phyloP scores from a whole-genome alignment of 1,140 invertebrate species.

The Gryon sp. region DNA sequence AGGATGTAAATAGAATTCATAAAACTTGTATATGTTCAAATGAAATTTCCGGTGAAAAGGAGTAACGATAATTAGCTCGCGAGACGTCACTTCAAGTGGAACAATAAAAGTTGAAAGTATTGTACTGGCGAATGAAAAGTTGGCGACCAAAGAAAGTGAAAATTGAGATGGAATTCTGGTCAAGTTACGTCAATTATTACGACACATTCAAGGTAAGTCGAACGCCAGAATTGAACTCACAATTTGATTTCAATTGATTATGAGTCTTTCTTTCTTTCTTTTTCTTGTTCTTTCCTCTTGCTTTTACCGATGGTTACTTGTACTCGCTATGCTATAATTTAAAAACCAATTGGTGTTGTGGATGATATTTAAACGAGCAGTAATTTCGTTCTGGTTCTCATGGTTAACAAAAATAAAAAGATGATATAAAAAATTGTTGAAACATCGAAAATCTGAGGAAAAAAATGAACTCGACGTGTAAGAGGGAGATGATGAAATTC shows the following conservation, averaged over 20 bases:
- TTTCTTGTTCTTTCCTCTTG: neutral
- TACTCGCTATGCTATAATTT: neutral
- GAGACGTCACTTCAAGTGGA: neutral
- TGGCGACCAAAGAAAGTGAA: slow-evolving; percentile 47
- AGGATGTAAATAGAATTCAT: no score
- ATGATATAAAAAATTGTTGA: slow-evolving; percentile 15
- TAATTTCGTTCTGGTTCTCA: slow-evolving; percentile 20
- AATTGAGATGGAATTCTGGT: slow-evolving; percentile 38
- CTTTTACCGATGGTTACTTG: neutral
- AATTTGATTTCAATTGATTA: slow-evolving; percentile 14
- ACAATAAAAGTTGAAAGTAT: slow-evolving; percentile 32
- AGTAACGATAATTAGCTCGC: neutral
- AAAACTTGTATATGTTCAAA: neutral
- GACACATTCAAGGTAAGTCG: slow-evolving; percentile 45
- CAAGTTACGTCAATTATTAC: slow-evolving; percentile 53
- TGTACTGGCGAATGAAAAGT: slow-evolving; percentile 42
- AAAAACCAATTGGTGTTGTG: neutral
- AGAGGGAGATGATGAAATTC: slow-evolving; percentile 36
- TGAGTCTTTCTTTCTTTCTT: slow-evolving; percentile 6
- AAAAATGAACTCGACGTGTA: slow-evolving; percentile 13
- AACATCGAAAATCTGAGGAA: slow-evolving; percentile 9
- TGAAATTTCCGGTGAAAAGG: slow-evolving; percentile 12
- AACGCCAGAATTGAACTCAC: slow-evolving; percentile 6
- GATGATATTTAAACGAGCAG: slow-evolving; percentile 12
- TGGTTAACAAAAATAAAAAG: neutral